These are phyloP conservation scores for Pogonomyrmex barbatus DNA, from an alignment of 1,140 invertebrate genomes.

Conservation along the genomic window DNA sequence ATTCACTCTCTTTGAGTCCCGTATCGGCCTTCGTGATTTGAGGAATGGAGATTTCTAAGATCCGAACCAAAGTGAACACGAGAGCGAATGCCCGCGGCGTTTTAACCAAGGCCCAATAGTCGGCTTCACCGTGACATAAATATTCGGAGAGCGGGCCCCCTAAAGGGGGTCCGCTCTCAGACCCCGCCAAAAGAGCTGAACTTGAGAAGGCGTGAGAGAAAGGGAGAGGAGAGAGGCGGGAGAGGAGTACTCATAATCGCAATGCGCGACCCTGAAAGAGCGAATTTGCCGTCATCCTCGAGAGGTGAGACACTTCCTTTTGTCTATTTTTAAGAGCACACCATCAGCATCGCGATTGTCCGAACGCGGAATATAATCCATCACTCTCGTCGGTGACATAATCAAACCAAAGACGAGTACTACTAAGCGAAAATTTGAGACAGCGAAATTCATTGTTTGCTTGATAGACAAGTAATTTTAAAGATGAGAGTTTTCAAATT, in stretches of 20 bases:
- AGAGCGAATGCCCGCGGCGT: conserved; percentile 65
- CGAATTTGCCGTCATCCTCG: conserved; percentile 63
- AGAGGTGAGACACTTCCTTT: conserved; percentile 56
- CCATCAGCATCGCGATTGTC: conserved; percentile 15
- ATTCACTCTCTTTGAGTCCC: conserved; percentile 33
- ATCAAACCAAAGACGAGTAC: conserved; percentile 18
- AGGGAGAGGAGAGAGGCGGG: conserved; percentile 9
- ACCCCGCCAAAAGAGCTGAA: conserved; percentile 24
- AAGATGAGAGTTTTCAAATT: not conserved
- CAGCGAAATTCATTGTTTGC: not conserved
- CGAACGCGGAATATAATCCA: conserved; percentile 16
- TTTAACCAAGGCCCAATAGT: conserved; percentile 74
- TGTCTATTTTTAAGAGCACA: conserved; percentile 60
- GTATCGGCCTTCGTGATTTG: conserved; percentile 35
- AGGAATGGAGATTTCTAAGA: conserved; percentile 70
- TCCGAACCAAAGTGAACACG: conserved; percentile 55
- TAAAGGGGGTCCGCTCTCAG: conserved; percentile 17
- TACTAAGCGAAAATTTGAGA: not conserved
- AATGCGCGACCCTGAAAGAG: conserved; percentile 60
- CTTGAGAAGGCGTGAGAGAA: conserved; percentile 39
- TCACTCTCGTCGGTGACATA: conserved; percentile 48
- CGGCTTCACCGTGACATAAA: conserved; percentile 81
- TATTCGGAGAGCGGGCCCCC: conserved; percentile 71
- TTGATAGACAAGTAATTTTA: not conserved
- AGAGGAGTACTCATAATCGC: conserved; percentile 61